Evolutionary conservation across 2,113 vertebrate species (phyloP), one percentile per base, ranked within the genome.

Genomic region (Oplegnathus fasciatus): DNA sequence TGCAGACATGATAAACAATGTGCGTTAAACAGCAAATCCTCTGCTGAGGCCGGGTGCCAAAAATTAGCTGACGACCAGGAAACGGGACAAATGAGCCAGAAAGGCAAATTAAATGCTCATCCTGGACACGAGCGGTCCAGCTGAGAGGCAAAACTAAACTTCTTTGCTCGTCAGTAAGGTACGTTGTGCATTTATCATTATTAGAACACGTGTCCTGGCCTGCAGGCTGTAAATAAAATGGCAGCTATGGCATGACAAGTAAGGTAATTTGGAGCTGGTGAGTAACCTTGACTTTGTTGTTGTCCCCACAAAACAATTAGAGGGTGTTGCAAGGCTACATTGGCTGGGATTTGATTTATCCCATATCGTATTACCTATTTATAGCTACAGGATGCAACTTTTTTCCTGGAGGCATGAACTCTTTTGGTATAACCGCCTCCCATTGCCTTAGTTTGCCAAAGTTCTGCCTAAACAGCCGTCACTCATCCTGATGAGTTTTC

Each of bases 61-160:
- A 83, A 92, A 89, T 77, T 62, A 86, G 92, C 91, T 86, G 92
- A 91, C 71, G 18, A 84, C 2, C 40, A 28, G 42, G 75, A 84
- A 92, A 79, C 32, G 64, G 80, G 73, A 82, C 82, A 89, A 94
- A 92, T 86, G 89, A 87, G 90, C 68, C 81, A 66, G 86, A 84
- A 68, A 88, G 75, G 79, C 71, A 82, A 90, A 90, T 85, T 69
- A 84, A 90, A 92, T 37, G 44, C 86, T 90, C 37, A 64, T 87
- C 52, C 64, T 87, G 78, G 79, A 86, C 69, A 3, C 6, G 4
- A 80, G 83, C 46, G 2, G 32, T 83, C 82, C 74, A 77, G 86
- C 73, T 61, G 58, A 81, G 71, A 75, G 46, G 78, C 57, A 72
- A 70, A 76, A 58, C 60, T 5, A 68, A 87, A 78, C 70, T 54